Percentiles rank a stretch among this genome's conserved stretches.
These are phyloP conservation scores for Idaea biselata DNA, from an alignment of 2,888 invertebrate genomes.

Conservation along the genomic window DNA sequence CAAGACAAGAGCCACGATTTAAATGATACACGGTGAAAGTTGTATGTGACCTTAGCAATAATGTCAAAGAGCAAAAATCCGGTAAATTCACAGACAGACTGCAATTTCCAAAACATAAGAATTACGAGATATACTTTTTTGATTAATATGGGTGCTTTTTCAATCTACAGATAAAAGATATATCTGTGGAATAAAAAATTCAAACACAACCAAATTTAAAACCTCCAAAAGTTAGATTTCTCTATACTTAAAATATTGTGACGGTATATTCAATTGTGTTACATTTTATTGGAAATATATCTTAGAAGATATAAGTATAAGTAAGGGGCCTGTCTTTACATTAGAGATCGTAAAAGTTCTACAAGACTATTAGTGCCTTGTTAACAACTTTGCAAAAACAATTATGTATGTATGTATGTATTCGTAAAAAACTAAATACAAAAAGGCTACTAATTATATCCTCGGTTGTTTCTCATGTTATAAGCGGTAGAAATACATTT, in stretches of 20 bases:
- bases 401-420: neutral
- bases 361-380: neutral
- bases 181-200: too few species aligned
- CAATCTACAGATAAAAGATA: too few species aligned
- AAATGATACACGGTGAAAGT: slow-evolving; percentile 38
- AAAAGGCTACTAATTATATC: neutral
- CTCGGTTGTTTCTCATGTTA: neutral
- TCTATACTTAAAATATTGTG: too few species aligned
- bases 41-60: slow-evolving; percentile 33
- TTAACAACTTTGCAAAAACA: neutral
- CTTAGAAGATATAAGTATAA: too few species aligned
- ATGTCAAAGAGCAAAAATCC: slow-evolving; percentile 34
- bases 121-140: slow-evolving; percentile 1
- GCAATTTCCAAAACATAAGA: neutral
- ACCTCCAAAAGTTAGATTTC: too few species aligned
- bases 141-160: too few species aligned
- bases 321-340: too few species aligned
- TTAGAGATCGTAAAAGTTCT: neutral
- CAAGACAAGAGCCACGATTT: slow-evolving; percentile 33
- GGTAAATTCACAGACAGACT: slow-evolving; percentile 17
- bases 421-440: neutral
- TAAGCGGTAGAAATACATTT: neutral
- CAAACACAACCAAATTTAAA: too few species aligned
- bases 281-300: too few species aligned
- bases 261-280: too few species aligned